Base-by-base conservation (phyloP, 2,888 invertebrate genomes). In the Coremacera marginata region DNA sequence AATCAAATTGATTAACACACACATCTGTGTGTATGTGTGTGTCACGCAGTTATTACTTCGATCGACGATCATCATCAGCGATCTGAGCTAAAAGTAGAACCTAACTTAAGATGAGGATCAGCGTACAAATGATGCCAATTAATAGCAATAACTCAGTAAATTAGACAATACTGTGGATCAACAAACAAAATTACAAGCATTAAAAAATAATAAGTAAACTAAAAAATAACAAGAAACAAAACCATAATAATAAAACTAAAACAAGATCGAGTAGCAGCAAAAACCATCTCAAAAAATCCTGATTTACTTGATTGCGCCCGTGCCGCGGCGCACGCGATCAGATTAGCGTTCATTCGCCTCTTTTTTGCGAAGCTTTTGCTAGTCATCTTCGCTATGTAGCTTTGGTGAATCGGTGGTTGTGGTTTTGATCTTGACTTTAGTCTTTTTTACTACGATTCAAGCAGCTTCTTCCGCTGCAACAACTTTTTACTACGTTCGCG, bases 71-170 rank as follows among this genome's bases (percentile, higher is more conserved):
- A 52, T 19, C 44, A 67, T 22, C 67, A 67, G 65, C 34, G 67
- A 65, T 62, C 44, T 19, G 31, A 8, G 27, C 52, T 19, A 44
- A 27, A 8, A 22, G 19, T n/a, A 68, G 9, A 68, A 51, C 9
- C 5, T n/a, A 51, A 27, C 25, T 14, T 16, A 14, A 19, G 44
- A 44, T 19, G 72, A 73, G 14, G 62, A 60, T 44, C 51, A 16
- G 25, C 27, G 16, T 14, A 60, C 37, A 63, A 68, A 70, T 77
- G 62, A 74, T 74, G 74, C 62, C 77, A 77, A 73, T 77, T 77
- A 74, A 77, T 77, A 51, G 67, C 77, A 77, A 77, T 77, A 77
- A 73, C 68, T 60, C 31, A 57, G 74, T 73, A 62, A 77, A 62
- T 74, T 74, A 77, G 74, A 77, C 70, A 74, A 70, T 77, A 52